Evolutionary conservation across 2,888 invertebrate genomes (phyloP), one percentile per base, ranked within the genome.

Genomic region (Tillus elongatus): DNA sequence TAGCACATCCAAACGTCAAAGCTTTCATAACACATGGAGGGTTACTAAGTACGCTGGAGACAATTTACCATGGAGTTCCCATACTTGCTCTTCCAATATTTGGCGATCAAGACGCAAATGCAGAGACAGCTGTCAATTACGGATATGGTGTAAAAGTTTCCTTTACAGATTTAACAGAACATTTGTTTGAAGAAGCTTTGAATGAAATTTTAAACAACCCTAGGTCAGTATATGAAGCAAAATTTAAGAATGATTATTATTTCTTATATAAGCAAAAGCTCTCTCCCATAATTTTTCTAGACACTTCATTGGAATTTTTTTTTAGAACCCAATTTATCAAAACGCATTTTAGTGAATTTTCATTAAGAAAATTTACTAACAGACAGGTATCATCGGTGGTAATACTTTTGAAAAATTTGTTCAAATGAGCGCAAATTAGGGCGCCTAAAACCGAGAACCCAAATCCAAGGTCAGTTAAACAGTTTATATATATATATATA

Each of bases 1-100:
- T 30, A 72, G 72, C 69, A 2, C 74, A 77, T 55, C 63, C 64
- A 2, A 73, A 73, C 38, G 64, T 74, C 1, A 68, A 66, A 44
- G 53, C 73, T 0, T 75, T 77, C 46, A 71, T 78, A 37, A 74
- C 73, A 4, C 72, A 75, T 50, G 75, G 73, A 13, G 77, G 76
- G 1, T 60, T 73, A 29, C 64, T 75, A 47, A 73, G 74, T 44
- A 62, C 70, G 11, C 70, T 71, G 43, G 77, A 77, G 53, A 66
- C 74, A 0, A 63, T 73, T n/a, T 61, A 67, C 39, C 64, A 66
- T 29, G 65, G 63, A n/a, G 68, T 67, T 33, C 70, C 72, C 4
- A 59, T 73, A 28, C 53, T 74, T 37, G 68, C 70, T 16, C 64
- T 74, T 43, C 73, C 73, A 30, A 59, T 74, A 24, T 64, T 67